Evolutionary conservation across 2,113 vertebrate genomes (phyloP), one percentile per base, ranked within the genome.

Genomic region (Antidorcas marsupialis): DNA sequence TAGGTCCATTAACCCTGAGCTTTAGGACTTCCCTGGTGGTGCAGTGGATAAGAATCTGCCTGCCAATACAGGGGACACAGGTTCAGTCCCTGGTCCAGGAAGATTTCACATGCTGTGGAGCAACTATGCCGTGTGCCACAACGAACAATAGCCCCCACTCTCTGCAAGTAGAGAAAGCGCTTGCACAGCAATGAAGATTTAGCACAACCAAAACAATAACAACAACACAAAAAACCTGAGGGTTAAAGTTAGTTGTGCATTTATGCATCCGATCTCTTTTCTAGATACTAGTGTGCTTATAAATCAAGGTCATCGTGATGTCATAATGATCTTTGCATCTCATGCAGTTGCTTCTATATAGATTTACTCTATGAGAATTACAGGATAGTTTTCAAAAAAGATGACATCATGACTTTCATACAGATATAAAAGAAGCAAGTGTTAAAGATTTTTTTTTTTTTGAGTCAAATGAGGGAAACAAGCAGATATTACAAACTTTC

Each of bases 391-490:
- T 97, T 74, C 16, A 21, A 14, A 57, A 95, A 52, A 9, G 19
- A 14, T 60, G 91, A 23, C 25, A 81, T 88, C 27, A 52, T 59
- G 74, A 52, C 19, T 84, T 25, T 60, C 23, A 57, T 17, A 53
- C 25, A 89, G 39, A 78, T 76, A 36, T 13, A 74, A 82, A 86
- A 39, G 79, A 36, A 94, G 3, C 52, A 87, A 83, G 15, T 60
- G 43, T 96, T 76, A 96, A 92, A 81, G 15, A 53, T 84, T 94
- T 89, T 87, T 94, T 47, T 45, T 94, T 94, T 82, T 36, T 87
- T 79, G 79, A 78, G 47, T 64, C 52, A 92, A 86, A 67, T 53
- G 82, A 85, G 11, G 94, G 16, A 94, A 88, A 36, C 7, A 71
- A 52, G 53, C 28, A 62, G 9, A 76, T 64, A 10, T 76, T 79